phyloP scores from a whole-genome alignment of 2,888 invertebrate species.

The Agyllia agylla region DNA sequence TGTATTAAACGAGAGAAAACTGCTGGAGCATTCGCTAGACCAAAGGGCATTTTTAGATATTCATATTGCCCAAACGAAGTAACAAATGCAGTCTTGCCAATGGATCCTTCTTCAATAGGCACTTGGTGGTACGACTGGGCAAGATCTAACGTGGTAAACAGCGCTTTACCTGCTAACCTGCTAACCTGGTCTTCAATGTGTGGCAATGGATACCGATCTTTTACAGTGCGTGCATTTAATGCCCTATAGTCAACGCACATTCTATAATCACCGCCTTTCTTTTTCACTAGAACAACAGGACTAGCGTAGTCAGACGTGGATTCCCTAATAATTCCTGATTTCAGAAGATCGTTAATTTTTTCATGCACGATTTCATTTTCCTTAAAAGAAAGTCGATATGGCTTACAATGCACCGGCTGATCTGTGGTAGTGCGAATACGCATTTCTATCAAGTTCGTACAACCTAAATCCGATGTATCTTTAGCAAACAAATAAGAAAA shows the following conservation, averaged over 20 bases:
- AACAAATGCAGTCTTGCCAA: neutral
- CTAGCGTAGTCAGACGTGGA: neutral
- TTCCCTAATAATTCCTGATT: neutral
- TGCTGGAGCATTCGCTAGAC: neutral
- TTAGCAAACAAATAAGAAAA: neutral
- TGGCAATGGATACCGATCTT: neutral
- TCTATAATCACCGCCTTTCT: neutral
- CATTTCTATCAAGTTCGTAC: neutral
- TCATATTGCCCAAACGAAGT: neutral
- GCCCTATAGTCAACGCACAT: neutral
- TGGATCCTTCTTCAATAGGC: neutral
- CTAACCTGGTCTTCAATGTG: neutral
- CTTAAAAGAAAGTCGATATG: neutral
- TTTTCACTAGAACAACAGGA: neutral
- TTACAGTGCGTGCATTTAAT: neutral
- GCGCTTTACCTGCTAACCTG: neutral
- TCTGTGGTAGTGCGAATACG: neutral
- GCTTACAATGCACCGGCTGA: neutral
- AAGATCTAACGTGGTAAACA: neutral
- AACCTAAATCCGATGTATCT: neutral
- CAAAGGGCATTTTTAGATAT: neutral
- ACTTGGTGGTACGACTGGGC: neutral
- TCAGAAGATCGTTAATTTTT: neutral
- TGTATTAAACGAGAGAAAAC: neutral
- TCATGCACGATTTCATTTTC: neutral